Conservation (phyloP, 2,888 invertebrate species). For the Agapostemon virescens region DNA sequence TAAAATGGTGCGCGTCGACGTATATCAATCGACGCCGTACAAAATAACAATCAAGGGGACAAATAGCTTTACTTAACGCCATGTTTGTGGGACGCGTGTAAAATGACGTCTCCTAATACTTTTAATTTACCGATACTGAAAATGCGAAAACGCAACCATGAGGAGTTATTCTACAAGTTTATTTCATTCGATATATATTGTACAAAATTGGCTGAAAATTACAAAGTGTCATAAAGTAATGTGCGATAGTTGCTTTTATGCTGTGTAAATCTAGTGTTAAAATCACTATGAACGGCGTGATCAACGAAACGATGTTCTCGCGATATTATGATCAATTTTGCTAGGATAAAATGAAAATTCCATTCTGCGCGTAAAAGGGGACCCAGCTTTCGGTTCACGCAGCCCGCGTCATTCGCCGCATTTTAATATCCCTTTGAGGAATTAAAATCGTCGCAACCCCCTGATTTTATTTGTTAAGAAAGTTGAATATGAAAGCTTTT, state of each 20-base stretch:
- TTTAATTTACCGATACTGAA: no score
- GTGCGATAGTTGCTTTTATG: no score
- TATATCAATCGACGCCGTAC: not conserved
- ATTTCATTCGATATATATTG: no score
- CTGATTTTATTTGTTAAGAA: not conserved
- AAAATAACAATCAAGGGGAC: not conserved
- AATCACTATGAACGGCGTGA: not conserved
- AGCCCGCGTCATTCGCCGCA: slow-evolving; percentile 1
- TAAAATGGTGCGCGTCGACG: not conserved
- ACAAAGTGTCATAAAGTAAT: no score
- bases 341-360: slow-evolving; percentile 26
- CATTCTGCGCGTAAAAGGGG: slow-evolving; percentile 14
- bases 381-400: not conserved
- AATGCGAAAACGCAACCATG: no score
- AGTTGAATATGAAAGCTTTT: slow-evolving; percentile 4
- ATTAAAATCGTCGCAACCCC: not conserved
- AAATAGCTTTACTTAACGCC: no score
- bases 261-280: no score
- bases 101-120: no score
- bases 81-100: no score
- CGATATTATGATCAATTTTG: slow-evolving; percentile 15
- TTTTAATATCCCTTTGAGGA: slow-evolving; percentile 32
- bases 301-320: not conserved
- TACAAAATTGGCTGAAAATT: no score
- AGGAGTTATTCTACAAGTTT: no score